Percentiles rank a stretch among this genome's conserved stretches.
Conservation (phyloP, 1,140 invertebrate genomes). For the Antheraea mylitta region DNA sequence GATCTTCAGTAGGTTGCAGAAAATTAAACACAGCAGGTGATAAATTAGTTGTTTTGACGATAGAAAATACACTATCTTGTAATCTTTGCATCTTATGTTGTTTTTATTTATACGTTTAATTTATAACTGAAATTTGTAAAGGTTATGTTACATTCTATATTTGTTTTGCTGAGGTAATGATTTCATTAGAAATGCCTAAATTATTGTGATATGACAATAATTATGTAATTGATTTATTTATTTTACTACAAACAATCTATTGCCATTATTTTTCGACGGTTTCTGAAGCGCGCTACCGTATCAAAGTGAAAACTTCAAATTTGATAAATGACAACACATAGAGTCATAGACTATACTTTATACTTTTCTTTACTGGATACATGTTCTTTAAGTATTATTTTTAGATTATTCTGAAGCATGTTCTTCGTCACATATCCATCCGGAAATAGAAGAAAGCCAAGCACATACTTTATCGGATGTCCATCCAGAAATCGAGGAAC, state of each 20-base stretch:
- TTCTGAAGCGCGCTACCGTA: slow-evolving; percentile 20
- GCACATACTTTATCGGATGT: no score
- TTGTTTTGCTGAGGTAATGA: not conserved
- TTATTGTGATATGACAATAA: not conserved
- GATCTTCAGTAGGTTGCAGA: slow-evolving; percentile 63
- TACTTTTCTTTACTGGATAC: no score
- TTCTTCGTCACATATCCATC: no score
- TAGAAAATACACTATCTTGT: slow-evolving; percentile 70
- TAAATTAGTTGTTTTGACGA: slow-evolving; percentile 66
- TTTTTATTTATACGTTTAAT: slow-evolving; percentile 5
- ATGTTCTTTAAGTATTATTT: no score
- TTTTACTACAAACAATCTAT: not conserved
- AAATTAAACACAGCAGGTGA: slow-evolving; percentile 73
- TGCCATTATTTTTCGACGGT: slow-evolving; percentile 3
- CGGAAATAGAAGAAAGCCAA: no score
- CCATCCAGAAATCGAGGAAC: no score
- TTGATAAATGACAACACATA: not conserved
- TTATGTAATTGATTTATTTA: not conserved
- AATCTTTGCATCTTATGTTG: slow-evolving; percentile 57
- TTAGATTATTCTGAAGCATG: no score
- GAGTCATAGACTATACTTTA: no score
- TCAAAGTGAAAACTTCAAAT: slow-evolving; percentile 9
- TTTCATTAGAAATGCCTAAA: not conserved
- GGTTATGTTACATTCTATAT: slow-evolving; percentile 12
- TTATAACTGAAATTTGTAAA: slow-evolving; percentile 7